Evolutionary conservation across 2,888 invertebrate species (phyloP), one percentile per base, ranked within the genome.

Genomic region (Netelia inedita): DNA sequence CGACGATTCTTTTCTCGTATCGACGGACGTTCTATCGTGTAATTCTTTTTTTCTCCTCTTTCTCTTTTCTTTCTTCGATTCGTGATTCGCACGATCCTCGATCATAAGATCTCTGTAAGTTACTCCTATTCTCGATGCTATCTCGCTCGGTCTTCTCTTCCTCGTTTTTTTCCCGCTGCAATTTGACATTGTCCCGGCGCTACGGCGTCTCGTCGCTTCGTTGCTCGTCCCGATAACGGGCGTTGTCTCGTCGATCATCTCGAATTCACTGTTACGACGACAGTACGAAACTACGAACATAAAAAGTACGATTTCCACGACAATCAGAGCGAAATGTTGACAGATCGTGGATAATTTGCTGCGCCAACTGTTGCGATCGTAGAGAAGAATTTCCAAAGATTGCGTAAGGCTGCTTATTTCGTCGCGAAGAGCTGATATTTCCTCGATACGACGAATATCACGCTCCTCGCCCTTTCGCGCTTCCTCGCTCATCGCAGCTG

Each of bases 381-480:
- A 94, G 87, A 96, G 93, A 14, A 97, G 92, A 1, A 94, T 92
- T 65, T 95, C 95, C 71, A 97, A 94, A 0, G 95, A 95, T 11
- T 94, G 92, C 0, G 96, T 95, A 79, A 97, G 94, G 46, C 95
- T 95, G 0, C 95, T 94, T 43, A 98, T 94, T 90, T 97, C 96
- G 72, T 96, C 95, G 79, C 96, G 95, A 21, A 97, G 93, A 85
- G 94, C 94, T 78, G 95, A 93, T 94, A 97, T 96, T 89, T 98
- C 98, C 85, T 98, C 97, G 73, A 96, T 95, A 90, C 97, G 97
- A 88, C 96, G 96, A 85, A 96, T 95, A 92, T 98, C 98, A n/a
- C 97, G 94, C 88, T 97, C 97, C 88, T 95, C 95, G 86, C 96
- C 95, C 87, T 95, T 96, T 68, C 95, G 95, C 72, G 96, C 95